Conservation (phyloP, 2,888 invertebrate species). For the Drosophila macrospina region DNA sequence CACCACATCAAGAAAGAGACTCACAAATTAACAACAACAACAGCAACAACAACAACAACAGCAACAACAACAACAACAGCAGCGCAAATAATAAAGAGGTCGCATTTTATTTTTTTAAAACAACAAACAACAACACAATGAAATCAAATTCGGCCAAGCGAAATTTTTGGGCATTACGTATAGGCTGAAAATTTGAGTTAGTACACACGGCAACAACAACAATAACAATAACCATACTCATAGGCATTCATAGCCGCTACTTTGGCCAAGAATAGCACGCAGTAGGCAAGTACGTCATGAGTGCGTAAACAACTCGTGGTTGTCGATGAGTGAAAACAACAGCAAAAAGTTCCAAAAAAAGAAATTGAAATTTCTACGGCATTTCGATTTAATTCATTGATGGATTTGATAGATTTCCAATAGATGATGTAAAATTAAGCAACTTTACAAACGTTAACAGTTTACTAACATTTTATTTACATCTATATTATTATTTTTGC, state of each 20-base stretch:
- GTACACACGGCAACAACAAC: conserved; percentile 7
- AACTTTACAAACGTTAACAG: too few species aligned
- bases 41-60: too few species aligned
- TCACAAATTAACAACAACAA: conserved; percentile 65
- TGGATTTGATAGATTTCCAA: too few species aligned
- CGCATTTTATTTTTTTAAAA: conserved; percentile 53
- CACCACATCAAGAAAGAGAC: conserved; percentile 34
- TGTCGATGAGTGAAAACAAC: not conserved
- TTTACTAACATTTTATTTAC: too few species aligned
- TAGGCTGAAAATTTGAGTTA: conserved; percentile 44
- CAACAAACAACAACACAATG: conserved; percentile 34
- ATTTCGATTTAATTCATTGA: not conserved
- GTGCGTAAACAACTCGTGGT: conserved; percentile 35
- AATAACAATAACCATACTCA: conserved; percentile 15
- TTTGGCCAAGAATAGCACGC: conserved; percentile 16
- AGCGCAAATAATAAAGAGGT: conserved; percentile 62
- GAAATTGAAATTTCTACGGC: conserved; percentile 1
- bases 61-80: conserved; percentile 55
- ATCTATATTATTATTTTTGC: too few species aligned
- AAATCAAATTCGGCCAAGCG: conserved; percentile 47
- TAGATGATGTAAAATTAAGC: too few species aligned
- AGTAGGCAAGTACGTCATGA: conserved; percentile 59
- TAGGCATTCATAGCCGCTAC: conserved; percentile 26
- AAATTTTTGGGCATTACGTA: conserved; percentile 61
- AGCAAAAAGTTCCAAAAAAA: conserved; percentile 22